These are phyloP conservation scores for Harpalus rufipes DNA, from an alignment of 2,888 invertebrate genomes.

Conservation along the genomic window DNA sequence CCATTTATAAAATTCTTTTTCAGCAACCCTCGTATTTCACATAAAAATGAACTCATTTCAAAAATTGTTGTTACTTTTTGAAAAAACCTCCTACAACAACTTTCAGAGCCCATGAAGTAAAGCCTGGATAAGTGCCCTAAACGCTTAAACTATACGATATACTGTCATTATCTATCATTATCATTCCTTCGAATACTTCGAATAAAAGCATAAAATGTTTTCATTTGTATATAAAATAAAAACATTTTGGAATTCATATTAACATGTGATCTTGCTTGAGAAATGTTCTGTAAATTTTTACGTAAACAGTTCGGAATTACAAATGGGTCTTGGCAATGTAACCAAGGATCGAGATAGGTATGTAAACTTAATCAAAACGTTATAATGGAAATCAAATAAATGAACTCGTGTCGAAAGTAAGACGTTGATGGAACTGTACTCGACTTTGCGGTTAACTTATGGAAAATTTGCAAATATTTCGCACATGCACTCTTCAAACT, in stretches of 20 bases:
- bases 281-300: constrained; percentile 8
- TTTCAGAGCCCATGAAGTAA: too few relatives aligned
- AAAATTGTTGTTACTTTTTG: too few relatives aligned
- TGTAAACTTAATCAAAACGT: not conserved
- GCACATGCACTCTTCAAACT: not conserved
- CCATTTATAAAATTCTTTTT: too few relatives aligned
- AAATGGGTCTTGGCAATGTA: not conserved
- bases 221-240: not conserved
- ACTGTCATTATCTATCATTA: too few relatives aligned
- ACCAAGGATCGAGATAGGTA: constrained; percentile 1
- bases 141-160: too few relatives aligned
- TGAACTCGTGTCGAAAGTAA: not conserved
- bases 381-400: constrained; percentile 40
- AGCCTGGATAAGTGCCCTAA: too few relatives aligned
- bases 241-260: not conserved
- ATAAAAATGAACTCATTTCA: too few relatives aligned
- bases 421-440: constrained; percentile 18
- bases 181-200: too few relatives aligned
- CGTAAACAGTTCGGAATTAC: constrained; percentile 20
- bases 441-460: constrained; percentile 6
- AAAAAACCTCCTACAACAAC: too few relatives aligned
- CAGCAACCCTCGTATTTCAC: too few relatives aligned
- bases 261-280: not conserved
- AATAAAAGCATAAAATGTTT: not conserved
- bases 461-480: constrained; percentile 5